phyloP scores from a whole-genome alignment of 2,113 vertebrate species.

The Serinus canaria region DNA sequence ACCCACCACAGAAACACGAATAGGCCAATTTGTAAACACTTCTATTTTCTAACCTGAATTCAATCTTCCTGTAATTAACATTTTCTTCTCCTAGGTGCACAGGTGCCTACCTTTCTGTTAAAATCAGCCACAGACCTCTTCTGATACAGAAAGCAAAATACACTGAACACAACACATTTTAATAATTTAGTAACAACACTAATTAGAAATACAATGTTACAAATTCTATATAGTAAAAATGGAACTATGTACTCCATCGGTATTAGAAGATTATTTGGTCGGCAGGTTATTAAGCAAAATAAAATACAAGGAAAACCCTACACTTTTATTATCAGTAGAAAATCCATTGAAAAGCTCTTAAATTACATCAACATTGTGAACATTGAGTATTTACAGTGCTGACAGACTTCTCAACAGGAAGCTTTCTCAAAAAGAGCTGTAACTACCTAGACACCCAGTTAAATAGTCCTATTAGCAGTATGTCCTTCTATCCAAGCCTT shows the following conservation, averaged over 20 bases:
- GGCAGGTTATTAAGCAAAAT: neutral
- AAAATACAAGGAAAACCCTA: neutral
- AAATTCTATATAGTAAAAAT: neutral
- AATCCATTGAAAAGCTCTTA: neutral
- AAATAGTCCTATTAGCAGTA: neutral
- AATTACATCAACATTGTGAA: neutral
- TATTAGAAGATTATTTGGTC: neutral
- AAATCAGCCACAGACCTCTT: neutral
- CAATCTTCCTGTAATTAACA: constrained; percentile 43
- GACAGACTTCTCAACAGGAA: neutral
- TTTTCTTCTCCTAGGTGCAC: neutral
- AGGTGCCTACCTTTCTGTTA: neutral
- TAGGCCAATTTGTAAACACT: constrained; percentile 24
- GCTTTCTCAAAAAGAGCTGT: neutral
- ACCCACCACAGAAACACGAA: constrained; percentile 38
- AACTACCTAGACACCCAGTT: neutral
- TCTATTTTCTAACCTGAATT: constrained; percentile 24
- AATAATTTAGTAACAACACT: neutral
- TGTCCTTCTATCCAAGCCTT: neutral
- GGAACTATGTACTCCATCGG: neutral
- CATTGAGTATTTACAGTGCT: neutral
- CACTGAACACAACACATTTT: neutral
- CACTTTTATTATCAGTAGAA: neutral
- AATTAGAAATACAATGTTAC: neutral
- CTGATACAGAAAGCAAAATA: neutral